Conservation (phyloP, 2,797 vertebrate species). For the Fistularia tabacaria region DNA sequence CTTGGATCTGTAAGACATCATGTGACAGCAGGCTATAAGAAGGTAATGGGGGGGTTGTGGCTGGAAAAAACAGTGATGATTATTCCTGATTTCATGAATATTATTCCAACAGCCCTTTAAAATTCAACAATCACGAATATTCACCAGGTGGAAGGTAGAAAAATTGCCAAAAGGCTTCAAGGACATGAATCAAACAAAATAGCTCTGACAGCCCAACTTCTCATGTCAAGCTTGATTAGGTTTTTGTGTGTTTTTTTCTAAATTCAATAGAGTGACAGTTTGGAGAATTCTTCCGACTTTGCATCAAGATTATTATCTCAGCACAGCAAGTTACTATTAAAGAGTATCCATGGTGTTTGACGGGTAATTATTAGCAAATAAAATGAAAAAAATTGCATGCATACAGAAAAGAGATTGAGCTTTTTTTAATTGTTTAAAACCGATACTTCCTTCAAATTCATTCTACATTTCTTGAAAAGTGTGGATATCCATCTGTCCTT, state of each 20-base stretch:
- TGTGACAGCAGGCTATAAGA: constrained; percentile 39
- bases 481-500: no score
- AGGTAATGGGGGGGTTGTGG: constrained; percentile 48
- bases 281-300: constrained; percentile 62
- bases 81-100: constrained; percentile 64
- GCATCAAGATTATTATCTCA: constrained; percentile 60
- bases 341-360: no score
- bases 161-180: constrained; percentile 62
- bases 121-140: constrained; percentile 51
- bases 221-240: constrained; percentile 65
- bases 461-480: no score
- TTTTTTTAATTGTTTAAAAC: no score
- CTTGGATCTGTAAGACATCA: constrained; percentile 56
- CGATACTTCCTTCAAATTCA: no score
- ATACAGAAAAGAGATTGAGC: no score
- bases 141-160: constrained; percentile 28
- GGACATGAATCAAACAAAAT: constrained; percentile 53
- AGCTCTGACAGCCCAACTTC: constrained; percentile 58
- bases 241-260: constrained; percentile 24
- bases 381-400: no score
- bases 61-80: constrained; percentile 56
- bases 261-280: constrained; percentile 61
- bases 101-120: constrained; percentile 57
- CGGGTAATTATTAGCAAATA: no score
- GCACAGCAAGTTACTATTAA: constrained; percentile 56